phyloP scores from a whole-genome alignment of 2,888 invertebrate genomes.

The Linhomoeus sp. region DNA sequence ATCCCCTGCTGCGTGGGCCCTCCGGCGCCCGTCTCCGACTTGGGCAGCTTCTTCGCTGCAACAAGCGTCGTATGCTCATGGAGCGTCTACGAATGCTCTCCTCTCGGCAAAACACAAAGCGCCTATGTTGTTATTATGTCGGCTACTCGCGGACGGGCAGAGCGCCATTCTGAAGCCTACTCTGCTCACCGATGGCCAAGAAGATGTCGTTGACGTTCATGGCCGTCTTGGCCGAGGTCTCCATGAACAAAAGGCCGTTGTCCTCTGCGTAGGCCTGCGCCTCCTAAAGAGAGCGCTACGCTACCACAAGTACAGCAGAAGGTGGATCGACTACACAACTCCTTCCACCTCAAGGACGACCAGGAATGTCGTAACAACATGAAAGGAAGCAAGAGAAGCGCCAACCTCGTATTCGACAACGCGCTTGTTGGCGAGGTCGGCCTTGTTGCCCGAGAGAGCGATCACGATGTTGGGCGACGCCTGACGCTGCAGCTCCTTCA shows the following conservation, averaged over 20 bases:
- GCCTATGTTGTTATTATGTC: too few species aligned
- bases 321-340: too few species aligned
- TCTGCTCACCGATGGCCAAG: constrained; percentile 66
- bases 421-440: constrained; percentile 84
- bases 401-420: constrained; percentile 59
- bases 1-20: constrained; percentile 4
- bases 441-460: constrained; percentile 95
- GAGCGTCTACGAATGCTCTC: too few species aligned
- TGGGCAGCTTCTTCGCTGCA: constrained; percentile 16
- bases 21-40: constrained; percentile 12
- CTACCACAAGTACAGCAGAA: too few species aligned
- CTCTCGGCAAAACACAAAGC: too few species aligned
- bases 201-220: constrained; percentile 99
- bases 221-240: constrained; percentile 98
- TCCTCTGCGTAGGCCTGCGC: constrained; percentile 97
- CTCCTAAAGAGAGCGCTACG: constrained; percentile 17
- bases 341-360: too few species aligned
- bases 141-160: too few species aligned
- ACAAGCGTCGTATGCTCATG: too few species aligned
- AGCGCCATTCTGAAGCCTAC: too few species aligned
- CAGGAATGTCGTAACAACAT: too few species aligned
- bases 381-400: too few species aligned
- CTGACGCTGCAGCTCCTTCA: constrained; percentile 94
- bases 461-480: constrained; percentile 98
- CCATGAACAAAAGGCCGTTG: constrained; percentile 97